phyloP scores from a whole-genome alignment of 2,888 invertebrate species.

The Electrophaes corylata region DNA sequence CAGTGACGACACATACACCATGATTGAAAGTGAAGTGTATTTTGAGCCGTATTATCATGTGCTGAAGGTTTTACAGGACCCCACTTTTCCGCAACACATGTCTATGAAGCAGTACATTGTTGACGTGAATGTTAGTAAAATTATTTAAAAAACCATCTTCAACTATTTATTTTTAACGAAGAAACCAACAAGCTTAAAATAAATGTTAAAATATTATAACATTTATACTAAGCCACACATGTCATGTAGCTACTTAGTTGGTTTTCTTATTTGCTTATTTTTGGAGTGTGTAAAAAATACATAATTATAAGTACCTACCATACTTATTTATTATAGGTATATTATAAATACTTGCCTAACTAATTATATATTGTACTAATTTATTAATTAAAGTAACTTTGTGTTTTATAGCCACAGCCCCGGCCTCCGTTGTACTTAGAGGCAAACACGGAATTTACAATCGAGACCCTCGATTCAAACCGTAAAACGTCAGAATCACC shows the following conservation, averaged over 20 bases:
- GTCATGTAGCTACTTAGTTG: no score
- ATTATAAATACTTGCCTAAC: no score
- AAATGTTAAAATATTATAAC: neutral
- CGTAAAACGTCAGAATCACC: neutral
- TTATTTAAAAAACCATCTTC: no score
- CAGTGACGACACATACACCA: constrained; percentile 64
- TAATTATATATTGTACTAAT: no score
- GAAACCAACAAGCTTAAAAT: no score
- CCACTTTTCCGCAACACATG: constrained; percentile 80
- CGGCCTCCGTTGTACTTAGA: constrained; percentile 53
- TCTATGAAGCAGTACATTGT: constrained; percentile 89
- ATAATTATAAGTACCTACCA: no score
- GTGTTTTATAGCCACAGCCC: constrained; percentile 49
- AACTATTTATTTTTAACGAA: no score
- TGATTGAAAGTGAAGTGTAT: constrained; percentile 91
- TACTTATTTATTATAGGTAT: no score
- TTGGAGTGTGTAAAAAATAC: no score
- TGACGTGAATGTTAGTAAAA: constrained; percentile 72
- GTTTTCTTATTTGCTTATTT: no score
- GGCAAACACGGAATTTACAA: constrained; percentile 35
- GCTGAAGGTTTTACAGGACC: constrained; percentile 86
- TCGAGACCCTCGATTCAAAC: constrained; percentile 17
- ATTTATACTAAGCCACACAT: no score
- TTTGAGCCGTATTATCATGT: constrained; percentile 92
- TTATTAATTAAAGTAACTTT: neutral